Evolutionary conservation across 2,113 vertebrate species (phyloP).

Genomic region (Ctenodactylus gundi): DNA sequence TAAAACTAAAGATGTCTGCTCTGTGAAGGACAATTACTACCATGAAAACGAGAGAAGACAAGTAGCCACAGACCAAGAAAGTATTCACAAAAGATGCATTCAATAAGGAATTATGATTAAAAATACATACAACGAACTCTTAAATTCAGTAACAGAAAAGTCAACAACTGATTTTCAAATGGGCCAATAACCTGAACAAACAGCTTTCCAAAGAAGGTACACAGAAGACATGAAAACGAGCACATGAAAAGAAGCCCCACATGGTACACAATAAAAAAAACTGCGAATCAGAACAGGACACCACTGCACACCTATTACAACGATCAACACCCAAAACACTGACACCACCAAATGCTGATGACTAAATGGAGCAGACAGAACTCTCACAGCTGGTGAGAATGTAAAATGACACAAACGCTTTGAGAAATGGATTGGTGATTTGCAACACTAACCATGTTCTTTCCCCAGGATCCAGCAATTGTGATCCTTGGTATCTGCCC

Average conservation of each 20-base stretch:
- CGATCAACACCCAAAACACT: not conserved
- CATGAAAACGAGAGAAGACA: not conserved
- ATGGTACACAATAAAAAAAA: not conserved
- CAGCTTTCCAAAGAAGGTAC: not conserved
- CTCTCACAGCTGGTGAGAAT: not conserved
- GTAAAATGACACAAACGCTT: not conserved
- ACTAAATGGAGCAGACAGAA: not conserved
- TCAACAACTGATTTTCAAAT: not conserved
- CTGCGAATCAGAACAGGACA: not conserved
- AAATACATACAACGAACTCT: not conserved
- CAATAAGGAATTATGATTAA: not conserved
- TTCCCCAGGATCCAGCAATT: not conserved
- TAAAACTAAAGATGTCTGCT: not conserved
- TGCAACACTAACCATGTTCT: not conserved
- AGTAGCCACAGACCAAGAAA: not conserved
- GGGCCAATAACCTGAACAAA: not conserved
- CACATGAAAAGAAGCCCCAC: not conserved
- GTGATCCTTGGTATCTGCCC: not conserved
- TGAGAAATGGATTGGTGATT: not conserved
- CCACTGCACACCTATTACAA: not conserved
- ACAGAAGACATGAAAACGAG: not conserved
- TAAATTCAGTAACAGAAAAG: not conserved
- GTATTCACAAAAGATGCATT: not conserved
- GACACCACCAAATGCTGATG: too few relatives aligned
- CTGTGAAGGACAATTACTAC: not conserved